These are phyloP conservation scores for Drosophila antonietae DNA, from an alignment of 2,888 invertebrate genomes.

Conservation along the genomic window DNA sequence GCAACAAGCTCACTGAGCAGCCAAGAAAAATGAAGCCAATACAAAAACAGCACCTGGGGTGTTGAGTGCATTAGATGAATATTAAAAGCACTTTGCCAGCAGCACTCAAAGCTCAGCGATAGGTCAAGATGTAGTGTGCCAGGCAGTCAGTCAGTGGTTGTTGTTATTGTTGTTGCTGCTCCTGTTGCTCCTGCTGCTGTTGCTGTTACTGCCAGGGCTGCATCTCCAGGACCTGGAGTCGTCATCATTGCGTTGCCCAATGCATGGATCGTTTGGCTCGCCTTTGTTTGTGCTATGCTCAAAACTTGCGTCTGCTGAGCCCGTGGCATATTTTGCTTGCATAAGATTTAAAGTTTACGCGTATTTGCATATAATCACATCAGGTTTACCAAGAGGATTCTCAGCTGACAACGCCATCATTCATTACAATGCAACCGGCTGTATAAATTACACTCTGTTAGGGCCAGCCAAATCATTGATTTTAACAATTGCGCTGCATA, in stretches of 20 bases:
- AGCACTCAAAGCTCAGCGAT: conserved; percentile 32
- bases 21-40: conserved; percentile 66
- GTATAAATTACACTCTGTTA: not conserved
- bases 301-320: not conserved
- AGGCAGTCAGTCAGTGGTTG: not conserved
- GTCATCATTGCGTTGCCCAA: conserved; percentile 55
- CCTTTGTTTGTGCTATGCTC: conserved; percentile 8
- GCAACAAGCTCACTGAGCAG: conserved; percentile 26
- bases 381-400: conserved; percentile 21
- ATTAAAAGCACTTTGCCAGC: conserved; percentile 68
- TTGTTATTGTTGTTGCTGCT: not conserved
- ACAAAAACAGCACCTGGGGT: conserved; percentile 30
- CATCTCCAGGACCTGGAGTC: conserved; percentile 19
- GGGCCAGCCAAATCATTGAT: not conserved
- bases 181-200: conserved; percentile 3
- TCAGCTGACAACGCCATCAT: conserved; percentile 5
- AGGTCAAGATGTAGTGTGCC: conserved; percentile 7
- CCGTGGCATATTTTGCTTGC: conserved; percentile 18
- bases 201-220: conserved; percentile 3
- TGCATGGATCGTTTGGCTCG: conserved; percentile 19
- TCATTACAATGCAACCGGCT: conserved; percentile 3
- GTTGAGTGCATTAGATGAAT: conserved; percentile 78
- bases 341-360: conserved; percentile 15
- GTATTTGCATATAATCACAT: conserved; percentile 43
- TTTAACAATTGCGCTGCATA: conserved; percentile 61